Evolutionary conservation across 2,888 invertebrate species (phyloP).

Genomic region (Eristalis pertinax): DNA sequence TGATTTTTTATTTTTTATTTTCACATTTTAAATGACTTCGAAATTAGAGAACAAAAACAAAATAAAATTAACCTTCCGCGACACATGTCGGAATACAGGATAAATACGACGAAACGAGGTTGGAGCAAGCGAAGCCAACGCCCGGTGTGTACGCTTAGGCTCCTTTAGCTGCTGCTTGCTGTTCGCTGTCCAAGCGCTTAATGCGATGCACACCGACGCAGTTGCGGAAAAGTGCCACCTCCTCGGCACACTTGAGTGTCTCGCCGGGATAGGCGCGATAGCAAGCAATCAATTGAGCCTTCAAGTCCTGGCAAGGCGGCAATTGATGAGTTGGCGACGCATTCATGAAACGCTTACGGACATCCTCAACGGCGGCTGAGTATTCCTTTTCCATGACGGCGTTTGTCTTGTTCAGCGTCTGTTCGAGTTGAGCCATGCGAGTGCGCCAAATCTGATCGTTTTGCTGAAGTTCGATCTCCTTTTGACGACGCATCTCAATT

Average conservation of each 20-base stretch:
- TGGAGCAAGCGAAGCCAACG: not conserved
- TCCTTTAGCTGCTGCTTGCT: conserved; percentile 40
- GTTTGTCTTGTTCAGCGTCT: conserved; percentile 83
- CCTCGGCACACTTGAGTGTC: conserved; percentile 84
- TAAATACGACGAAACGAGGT: conserved; percentile 1
- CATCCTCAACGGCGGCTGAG: conserved; percentile 82
- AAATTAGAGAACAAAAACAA: not conserved
- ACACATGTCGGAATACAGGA: conserved; percentile 1
- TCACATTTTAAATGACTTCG: not conserved
- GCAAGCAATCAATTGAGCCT: conserved; percentile 84
- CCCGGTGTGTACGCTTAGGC: conserved; percentile 3
- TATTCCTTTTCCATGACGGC: conserved; percentile 84
- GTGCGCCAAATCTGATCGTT: conserved; percentile 85
- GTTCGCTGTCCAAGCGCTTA: conserved; percentile 77
- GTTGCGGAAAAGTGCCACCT: conserved; percentile 84
- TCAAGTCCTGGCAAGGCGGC: conserved; percentile 83
- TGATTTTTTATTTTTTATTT: not conserved
- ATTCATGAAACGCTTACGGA: conserved; percentile 80
- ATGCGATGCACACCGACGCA: conserved; percentile 84
- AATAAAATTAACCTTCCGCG: not conserved
- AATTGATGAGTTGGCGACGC: conserved; percentile 78
- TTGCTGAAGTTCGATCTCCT: conserved; percentile 83
- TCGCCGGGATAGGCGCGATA: conserved; percentile 84
- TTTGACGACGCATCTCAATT: conserved; percentile 82
- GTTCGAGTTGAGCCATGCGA: conserved; percentile 83